Evolutionary conservation across 2,888 invertebrate species (phyloP), one percentile per base, ranked within the genome.

Genomic region (Xanthorhoe designata): DNA sequence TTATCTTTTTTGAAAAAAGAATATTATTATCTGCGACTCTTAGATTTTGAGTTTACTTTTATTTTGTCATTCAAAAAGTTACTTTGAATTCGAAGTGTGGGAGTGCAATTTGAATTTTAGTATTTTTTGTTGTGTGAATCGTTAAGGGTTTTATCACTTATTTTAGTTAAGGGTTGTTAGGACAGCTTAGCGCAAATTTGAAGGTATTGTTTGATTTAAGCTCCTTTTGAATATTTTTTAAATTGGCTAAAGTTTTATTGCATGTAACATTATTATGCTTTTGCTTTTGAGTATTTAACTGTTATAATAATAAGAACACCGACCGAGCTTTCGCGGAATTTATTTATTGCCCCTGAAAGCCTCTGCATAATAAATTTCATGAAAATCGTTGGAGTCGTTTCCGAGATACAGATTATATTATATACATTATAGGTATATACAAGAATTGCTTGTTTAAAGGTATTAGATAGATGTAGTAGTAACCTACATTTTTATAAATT

Each of bases 81-180:
- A 35, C 64, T 64, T 54, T 59, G 13, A 49, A 2, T 13, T 13
- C 24, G 19, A 6, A 2, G 13, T 17, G 7, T 29, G 59, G 54
- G 49, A 58, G n/a, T 13, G 10, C 47, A 32, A 59, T 49, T 64
- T 38, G 17, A 38, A 42, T 54, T 38, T 7, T 19, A 47, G 19
- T 19, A 42, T 9, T 47, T 42, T 82, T 77, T 82, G 80, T 76
- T 71, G 74, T 76, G 80, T 83, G 81, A 85, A 57, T 52, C 83
- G 80, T 81, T 84, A 85, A 84, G 81, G 81, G 84, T 85, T 82
- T 85, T 81, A 83, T 69, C 80, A 80, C 83, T 82, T 82, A 73
- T 78, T 89, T 87, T 87, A 82, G 81, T 84, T 81, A 82, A 84
- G 86, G 86, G 87, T 87, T 82, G 85, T 86, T 84, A 77, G 80